Percentiles rank a stretch among this genome's conserved stretches.
Evolutionary conservation across 1,140 invertebrate genomes (phyloP).

Genomic region (Vanessa tameamea): DNA sequence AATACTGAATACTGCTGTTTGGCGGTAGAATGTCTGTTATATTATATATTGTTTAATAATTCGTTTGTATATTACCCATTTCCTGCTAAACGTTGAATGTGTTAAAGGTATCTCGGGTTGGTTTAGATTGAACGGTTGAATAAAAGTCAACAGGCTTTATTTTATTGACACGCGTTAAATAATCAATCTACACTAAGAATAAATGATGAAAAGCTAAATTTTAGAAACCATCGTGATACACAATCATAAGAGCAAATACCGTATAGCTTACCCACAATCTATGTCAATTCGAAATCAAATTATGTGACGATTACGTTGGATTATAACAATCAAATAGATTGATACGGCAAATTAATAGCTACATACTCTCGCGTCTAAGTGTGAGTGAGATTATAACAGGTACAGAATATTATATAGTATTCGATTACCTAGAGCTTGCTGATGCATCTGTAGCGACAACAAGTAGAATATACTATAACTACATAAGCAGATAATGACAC

Average conservation of each 20-base stretch:
- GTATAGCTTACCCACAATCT: neutral
- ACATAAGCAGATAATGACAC: too few species aligned
- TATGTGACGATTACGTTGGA: slow-evolving; percentile 1
- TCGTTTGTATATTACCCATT: too few species aligned
- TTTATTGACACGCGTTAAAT: too few species aligned
- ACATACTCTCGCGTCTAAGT: neutral
- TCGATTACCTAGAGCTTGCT: neutral
- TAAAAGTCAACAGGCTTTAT: too few species aligned
- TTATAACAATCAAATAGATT: slow-evolving; percentile 14
- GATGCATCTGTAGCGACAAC: neutral
- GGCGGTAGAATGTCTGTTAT: too few species aligned
- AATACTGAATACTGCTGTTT: too few species aligned
- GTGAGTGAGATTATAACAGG: neutral
- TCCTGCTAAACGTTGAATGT: too few species aligned
- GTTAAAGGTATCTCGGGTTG: too few species aligned
- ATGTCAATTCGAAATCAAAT: slow-evolving; percentile 12
- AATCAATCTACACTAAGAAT: neutral
- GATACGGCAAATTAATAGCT: slow-evolving; percentile 2
- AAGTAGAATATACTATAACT: too few species aligned
- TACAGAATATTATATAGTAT: neutral
- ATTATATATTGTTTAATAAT: too few species aligned
- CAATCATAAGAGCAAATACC: neutral
- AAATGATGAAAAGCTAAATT: neutral
- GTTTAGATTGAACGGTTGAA: too few species aligned
- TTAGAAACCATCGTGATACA: neutral